Percentiles rank a stretch among this genome's conserved stretches.
These are phyloP conservation scores for Orthonyx spaldingii DNA, from an alignment of 2,113 vertebrate genomes.

Conservation along the genomic window DNA sequence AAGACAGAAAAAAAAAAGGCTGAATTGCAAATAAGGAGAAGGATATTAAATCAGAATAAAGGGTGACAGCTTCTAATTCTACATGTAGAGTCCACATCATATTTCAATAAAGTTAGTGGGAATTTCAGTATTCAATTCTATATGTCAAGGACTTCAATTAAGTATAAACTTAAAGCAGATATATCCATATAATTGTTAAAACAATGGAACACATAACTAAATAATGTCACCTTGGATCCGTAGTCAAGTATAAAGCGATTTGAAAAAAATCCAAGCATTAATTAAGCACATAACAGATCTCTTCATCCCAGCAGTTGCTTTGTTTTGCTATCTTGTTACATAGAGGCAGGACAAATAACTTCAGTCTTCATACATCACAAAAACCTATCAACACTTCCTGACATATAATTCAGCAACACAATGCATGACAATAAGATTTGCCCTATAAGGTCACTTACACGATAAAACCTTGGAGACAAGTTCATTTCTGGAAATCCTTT, in stretches of 20 bases:
- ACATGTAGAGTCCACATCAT: neutral
- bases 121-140: neutral
- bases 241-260: neutral
- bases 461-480: neutral
- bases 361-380: neutral
- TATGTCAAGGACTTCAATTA: neutral
- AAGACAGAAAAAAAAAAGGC: neutral
- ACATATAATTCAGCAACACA: neutral
- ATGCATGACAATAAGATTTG: neutral
- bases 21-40: neutral
- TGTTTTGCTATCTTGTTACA: neutral
- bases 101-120: neutral
- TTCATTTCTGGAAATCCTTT: neutral
- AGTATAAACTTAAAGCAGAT: neutral
- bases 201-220: neutral
- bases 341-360: neutral
- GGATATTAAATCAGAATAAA: neutral
- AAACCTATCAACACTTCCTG: neutral
- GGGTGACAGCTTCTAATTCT: neutral
- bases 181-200: neutral
- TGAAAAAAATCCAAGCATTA: neutral
- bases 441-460: neutral
- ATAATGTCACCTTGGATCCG: neutral
- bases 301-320: neutral
- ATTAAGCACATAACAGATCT: neutral